Base-by-base conservation (phyloP, 2,797 vertebrate genomes). In the Oreortyx pictus region DNA sequence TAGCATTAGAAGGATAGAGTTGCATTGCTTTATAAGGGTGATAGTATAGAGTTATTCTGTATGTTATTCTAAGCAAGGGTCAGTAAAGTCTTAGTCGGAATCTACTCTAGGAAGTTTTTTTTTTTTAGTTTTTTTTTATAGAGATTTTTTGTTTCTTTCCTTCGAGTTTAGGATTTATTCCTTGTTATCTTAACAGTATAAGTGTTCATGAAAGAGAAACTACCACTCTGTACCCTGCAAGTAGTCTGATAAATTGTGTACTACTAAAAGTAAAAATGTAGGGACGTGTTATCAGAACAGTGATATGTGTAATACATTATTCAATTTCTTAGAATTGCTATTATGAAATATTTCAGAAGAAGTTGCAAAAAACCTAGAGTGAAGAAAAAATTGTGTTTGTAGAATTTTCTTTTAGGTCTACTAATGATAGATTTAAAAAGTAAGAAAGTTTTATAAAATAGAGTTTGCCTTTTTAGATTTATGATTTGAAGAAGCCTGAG, bases 321-420 rank as follows among this genome's bases (percentile, higher is more conserved):
- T 92, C 35, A 19, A 23, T 88, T 89, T 79, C 77, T 84, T 92
- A 52, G 60, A 70, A 23, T 82, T 92, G 47, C 41, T 67, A 33
- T 68, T 78, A 59, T 33, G 31, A 88, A 73, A 24, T 74, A 76
- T 44, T 93, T 93, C 31, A 76, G 78, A 76, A 59, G 39, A 85
- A 84, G 47, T 35, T 86, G 35, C 35, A 41, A 65, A 71, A 81
- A 77, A 72, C 54, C 39, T 61, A 22, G 29, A 19, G 9, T 46
- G 24, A 68, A 74, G 78, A 88, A 83, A 64, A 56, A 78, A 88
- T 87, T 6, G 27, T 16, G 7, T 71, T 62, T 70, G 22, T 43
- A 71, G 44, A 88, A 75, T 46, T 65, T 90, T 86, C 19, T 65
- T 81, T 52, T 59, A 57, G 87, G 39, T 29, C 49, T 0, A 2